Evolutionary conservation across 2,113 vertebrate species (phyloP).

Genomic region (Eurypyga helias): DNA sequence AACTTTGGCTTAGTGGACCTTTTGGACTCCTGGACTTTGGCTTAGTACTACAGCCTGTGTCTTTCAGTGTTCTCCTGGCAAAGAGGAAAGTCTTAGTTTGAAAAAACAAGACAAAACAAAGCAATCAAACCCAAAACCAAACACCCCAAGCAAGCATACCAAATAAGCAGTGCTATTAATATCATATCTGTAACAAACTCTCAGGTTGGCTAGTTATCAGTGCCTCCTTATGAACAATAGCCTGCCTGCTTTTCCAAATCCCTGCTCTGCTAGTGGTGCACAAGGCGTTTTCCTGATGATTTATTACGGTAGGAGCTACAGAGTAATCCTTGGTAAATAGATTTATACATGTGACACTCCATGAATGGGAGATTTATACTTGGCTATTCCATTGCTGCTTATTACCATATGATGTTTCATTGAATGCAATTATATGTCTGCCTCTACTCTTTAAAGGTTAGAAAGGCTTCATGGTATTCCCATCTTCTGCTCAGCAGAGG

Average conservation of each 20-base stretch:
- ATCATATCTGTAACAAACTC: background rate
- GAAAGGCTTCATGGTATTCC: background rate
- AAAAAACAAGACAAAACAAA: background rate
- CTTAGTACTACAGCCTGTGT: background rate
- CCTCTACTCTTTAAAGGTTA: background rate
- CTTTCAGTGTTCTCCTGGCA: background rate
- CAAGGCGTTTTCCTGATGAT: slow-evolving; percentile 22
- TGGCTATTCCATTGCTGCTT: slow-evolving; percentile 29
- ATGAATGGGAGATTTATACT: slow-evolving; percentile 58
- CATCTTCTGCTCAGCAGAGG: background rate
- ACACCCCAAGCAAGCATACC: background rate
- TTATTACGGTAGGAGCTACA: slow-evolving; percentile 23
- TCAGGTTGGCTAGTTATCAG: background rate
- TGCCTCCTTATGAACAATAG: background rate
- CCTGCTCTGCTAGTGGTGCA: background rate
- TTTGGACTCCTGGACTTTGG: background rate
- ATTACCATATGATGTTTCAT: slow-evolving; percentile 55
- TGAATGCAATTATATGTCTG: slow-evolving; percentile 30
- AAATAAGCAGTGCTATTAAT: background rate
- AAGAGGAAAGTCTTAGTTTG: background rate
- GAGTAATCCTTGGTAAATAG: slow-evolving; percentile 57
- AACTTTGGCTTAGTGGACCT: background rate
- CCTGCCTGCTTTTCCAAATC: background rate
- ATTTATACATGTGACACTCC: slow-evolving; percentile 31
- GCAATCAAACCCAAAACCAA: background rate